Conservation (phyloP, 2,113 vertebrate species). For the Trematocara variabile region DNA sequence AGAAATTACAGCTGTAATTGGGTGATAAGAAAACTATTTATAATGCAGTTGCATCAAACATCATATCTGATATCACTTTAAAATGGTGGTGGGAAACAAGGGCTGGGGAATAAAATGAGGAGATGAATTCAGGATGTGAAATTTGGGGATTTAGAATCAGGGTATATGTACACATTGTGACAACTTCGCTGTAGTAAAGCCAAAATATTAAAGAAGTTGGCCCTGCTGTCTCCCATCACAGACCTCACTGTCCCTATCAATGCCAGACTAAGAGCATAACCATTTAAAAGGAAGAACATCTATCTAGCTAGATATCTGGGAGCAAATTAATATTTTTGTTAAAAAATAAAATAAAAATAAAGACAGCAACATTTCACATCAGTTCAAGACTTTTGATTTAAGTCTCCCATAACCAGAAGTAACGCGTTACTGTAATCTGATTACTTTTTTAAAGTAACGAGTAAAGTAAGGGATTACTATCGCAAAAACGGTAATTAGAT, state of each 20-base stretch:
- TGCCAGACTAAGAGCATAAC: not conserved
- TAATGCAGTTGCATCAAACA: not conserved
- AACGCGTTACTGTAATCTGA: too few species aligned
- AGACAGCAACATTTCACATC: not conserved
- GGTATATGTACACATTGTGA: not conserved
- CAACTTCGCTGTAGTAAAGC: not conserved
- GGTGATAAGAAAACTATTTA: not conserved
- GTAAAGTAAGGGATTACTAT: too few species aligned
- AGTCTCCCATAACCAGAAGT: not conserved
- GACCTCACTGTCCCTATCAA: not conserved
- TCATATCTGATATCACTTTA: not conserved
- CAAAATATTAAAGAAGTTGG: not conserved
- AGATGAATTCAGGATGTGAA: not conserved
- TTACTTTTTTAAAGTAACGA: too few species aligned
- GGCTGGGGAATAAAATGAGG: not conserved
- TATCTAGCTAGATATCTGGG: not conserved
- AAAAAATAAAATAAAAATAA: not conserved
- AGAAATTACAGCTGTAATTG: not conserved
- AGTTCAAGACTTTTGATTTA: not conserved
- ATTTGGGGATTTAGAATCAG: not conserved
- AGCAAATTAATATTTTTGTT: not conserved
- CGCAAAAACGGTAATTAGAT: too few species aligned
- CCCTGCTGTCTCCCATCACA: not conserved
- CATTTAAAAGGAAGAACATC: not conserved
- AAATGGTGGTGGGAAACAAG: not conserved